Percentiles rank a stretch among this genome's conserved stretches.
phyloP scores from a whole-genome alignment of 2,888 invertebrate genomes.

The Selenia dentaria region DNA sequence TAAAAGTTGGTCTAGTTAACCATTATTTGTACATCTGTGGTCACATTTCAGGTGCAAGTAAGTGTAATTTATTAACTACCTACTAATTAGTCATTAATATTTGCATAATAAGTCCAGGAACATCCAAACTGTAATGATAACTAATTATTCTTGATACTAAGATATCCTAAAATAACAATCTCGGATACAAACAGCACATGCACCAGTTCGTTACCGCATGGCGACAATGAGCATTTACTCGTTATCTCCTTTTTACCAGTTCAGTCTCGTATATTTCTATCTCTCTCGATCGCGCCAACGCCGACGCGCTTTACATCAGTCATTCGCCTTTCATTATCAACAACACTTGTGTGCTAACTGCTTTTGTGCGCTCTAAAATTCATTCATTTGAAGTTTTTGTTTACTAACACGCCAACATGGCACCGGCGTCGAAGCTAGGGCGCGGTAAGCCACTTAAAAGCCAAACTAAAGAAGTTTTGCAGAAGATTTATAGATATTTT shows the following conservation, averaged over 20 bases:
- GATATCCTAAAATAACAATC: constrained; percentile 26
- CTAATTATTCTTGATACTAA: too few relatives aligned
- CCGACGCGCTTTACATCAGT: constrained; percentile 37
- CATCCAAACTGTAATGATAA: too few relatives aligned
- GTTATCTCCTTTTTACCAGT: constrained; percentile 28
- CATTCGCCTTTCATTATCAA: constrained; percentile 46
- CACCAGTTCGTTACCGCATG: constrained; percentile 20
- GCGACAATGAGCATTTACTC: constrained; percentile 14
- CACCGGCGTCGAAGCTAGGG: constrained; percentile 42
- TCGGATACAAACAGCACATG: constrained; percentile 19
- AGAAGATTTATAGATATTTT: constrained; percentile 44
- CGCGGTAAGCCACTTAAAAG: constrained; percentile 44
- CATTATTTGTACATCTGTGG: too few relatives aligned
- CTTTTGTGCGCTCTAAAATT: constrained; percentile 29
- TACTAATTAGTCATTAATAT: too few relatives aligned
- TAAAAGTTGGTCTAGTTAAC: too few relatives aligned
- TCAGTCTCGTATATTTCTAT: constrained; percentile 15
- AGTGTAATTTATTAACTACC: too few relatives aligned
- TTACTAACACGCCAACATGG: constrained; percentile 35
- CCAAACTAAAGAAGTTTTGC: constrained; percentile 45
- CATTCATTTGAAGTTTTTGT: constrained; percentile 30
- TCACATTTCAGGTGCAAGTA: too few relatives aligned
- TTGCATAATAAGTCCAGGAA: too few relatives aligned
- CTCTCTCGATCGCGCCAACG: constrained; percentile 23
- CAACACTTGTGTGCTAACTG: constrained; percentile 43